Evolutionary conservation across 1,140 invertebrate genomes (phyloP), one percentile per base, ranked within the genome.

Genomic region (Drosophila saltans): DNA sequence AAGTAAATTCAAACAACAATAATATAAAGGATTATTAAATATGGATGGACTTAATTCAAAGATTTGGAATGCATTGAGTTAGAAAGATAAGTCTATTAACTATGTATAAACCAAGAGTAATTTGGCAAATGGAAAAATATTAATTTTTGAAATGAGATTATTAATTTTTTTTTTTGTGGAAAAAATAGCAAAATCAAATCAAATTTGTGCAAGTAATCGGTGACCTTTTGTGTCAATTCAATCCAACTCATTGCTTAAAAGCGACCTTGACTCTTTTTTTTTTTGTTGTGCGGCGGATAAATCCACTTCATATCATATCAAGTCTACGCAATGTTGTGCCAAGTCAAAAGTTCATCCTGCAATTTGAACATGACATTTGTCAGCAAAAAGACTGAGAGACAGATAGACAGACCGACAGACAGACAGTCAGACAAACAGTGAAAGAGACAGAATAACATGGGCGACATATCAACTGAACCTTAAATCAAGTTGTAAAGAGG

Each of bases 301-400:
- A 85, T 85, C 78, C 68, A 81, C 70, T 85, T 73, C 56, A 77
- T 76, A 76, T 84, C 74, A 52, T 78, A 81, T 85, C 78, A 70
- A 66, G 57, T 33, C 57, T 67, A 67, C 72, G 64, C 57, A 58
- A 52, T 33, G 52, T 58, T 84, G 74, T 85, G 67, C 77, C 68
- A 86, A 85, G 81, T 85, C 79, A 78, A 78, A 86, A 86, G 81
- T 84, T 84, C 81, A 84, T 68, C 81, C 70, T 85, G 83, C 81
- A 86, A 81, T 83, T 85, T 81, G 81, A 85, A 86, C 81, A 85
- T 81, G 81, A 86, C 81, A 86, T 86, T 85, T 85, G 81, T 86
- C 82, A 86, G 82, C 58, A 73, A 69, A 72, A 72, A 71, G 75
- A 67, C 71, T 74, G 40, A 59, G 58, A 63, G 56, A 68, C 55